These are phyloP conservation scores for Lepidocyrtoides sp. DNA, from an alignment of 2,888 invertebrate genomes.

Conservation along the genomic window DNA sequence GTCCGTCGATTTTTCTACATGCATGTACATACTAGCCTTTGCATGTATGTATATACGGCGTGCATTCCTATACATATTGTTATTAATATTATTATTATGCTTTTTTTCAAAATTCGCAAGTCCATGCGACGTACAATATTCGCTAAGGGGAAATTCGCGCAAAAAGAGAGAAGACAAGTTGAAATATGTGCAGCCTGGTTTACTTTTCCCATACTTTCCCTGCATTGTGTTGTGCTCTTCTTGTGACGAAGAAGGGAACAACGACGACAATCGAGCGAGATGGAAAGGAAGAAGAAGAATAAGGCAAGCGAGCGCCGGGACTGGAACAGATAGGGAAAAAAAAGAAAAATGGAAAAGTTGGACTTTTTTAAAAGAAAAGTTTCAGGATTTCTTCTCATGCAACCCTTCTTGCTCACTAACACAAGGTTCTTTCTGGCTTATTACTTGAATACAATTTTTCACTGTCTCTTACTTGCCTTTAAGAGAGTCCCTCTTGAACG, in stretches of 20 bases:
- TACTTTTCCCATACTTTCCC: not conserved
- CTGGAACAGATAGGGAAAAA: not conserved
- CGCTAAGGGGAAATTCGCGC: not conserved
- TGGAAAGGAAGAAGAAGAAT: not conserved
- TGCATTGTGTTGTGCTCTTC: conserved; percentile 8
- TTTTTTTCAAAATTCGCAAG: conserved; percentile 1
- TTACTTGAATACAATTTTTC: not conserved
- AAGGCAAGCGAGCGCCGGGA: too few species aligned
- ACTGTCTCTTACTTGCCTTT: not conserved
- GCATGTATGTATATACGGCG: not conserved
- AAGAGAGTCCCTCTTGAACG: too few species aligned
- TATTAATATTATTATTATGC: too few species aligned
- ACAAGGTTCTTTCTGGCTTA: not conserved
- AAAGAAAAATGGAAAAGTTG: conserved; percentile 43
- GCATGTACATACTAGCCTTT: not conserved
- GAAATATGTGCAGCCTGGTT: conserved; percentile 48
- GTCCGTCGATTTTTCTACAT: not conserved
- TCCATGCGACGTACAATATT: not conserved
- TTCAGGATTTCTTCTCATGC: conserved; percentile 42
- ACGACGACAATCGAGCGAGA: not conserved
- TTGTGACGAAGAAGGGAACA: not conserved
- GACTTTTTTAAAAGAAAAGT: conserved; percentile 26
- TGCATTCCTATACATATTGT: too few species aligned
- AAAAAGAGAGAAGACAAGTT: conserved; percentile 11
- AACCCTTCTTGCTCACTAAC: not conserved